phyloP scores from a whole-genome alignment of 2,888 invertebrate genomes.

The Epinotia brunnichana region DNA sequence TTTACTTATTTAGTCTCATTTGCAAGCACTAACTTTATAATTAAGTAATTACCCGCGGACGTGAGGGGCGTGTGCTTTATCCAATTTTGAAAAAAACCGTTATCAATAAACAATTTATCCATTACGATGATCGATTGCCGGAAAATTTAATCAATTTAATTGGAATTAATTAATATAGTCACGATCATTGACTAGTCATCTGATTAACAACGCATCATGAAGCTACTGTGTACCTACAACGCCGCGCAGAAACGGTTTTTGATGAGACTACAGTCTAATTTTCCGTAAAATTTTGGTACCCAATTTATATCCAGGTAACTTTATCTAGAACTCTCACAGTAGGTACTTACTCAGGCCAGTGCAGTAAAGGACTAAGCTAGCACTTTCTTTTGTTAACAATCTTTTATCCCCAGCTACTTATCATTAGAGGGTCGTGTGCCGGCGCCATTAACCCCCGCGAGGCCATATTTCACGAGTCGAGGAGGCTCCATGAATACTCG shows the following conservation, averaged over 20 bases:
- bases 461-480: conserved; percentile 69
- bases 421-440: conserved; percentile 60
- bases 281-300: neutral
- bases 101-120: conserved; percentile 36
- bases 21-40: conserved; percentile 42
- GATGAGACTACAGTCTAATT: neutral
- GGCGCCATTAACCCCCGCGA: conserved; percentile 64
- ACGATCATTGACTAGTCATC: conserved; percentile 26
- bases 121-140: conserved; percentile 42
- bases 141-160: conserved; percentile 44
- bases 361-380: neutral
- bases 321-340: neutral
- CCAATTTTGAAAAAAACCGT: conserved; percentile 42
- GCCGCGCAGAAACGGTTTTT: neutral
- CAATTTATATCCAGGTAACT: neutral
- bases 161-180: conserved; percentile 35
- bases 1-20: conserved; percentile 44
- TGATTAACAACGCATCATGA: neutral
- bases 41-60: conserved; percentile 40
- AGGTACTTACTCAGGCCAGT: conserved; percentile 1
- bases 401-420: conserved; percentile 52
- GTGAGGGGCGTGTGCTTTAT: conserved; percentile 39
- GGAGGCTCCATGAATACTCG: conserved; percentile 62
- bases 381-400: conserved; percentile 41
- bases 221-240: neutral